phyloP scores from a whole-genome alignment of 92 coral and sea anemone species.

The Metridium senile region DNA sequence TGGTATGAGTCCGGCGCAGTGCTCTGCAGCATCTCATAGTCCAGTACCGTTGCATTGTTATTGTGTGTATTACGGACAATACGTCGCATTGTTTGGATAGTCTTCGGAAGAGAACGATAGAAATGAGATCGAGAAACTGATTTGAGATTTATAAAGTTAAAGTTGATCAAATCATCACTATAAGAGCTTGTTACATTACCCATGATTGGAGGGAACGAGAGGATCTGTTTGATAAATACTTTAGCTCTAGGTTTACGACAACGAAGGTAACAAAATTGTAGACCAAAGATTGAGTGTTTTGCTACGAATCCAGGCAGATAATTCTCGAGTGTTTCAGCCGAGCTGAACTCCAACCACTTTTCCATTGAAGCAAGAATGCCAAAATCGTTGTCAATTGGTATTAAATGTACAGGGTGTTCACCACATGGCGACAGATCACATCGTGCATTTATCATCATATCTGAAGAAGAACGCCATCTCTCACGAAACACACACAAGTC shows the following conservation, averaged over 20 bases:
- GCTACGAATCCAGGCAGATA: slow-evolving; percentile 49
- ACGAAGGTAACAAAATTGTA: slow-evolving; percentile 63
- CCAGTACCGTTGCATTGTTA: slow-evolving; percentile 51
- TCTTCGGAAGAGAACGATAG: slow-evolving; percentile 73
- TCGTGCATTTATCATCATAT: background rate
- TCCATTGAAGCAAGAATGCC: slow-evolving; percentile 53
- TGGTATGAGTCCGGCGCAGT: slow-evolving; percentile 65
- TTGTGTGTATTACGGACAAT: slow-evolving; percentile 29
- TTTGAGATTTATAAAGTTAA: slow-evolving; percentile 73
- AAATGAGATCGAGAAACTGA: slow-evolving; percentile 85
- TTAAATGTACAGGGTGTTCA: slow-evolving; percentile 50
- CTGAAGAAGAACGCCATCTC: slow-evolving; percentile 16
- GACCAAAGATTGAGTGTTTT: slow-evolving; percentile 20
- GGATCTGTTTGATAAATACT: slow-evolving; percentile 60
- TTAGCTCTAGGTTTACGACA: slow-evolving; percentile 44
- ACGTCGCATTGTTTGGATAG: slow-evolving; percentile 53
- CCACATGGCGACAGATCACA: slow-evolving; percentile 62
- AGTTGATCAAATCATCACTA: slow-evolving; percentile 33
- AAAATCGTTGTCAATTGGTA: slow-evolving; percentile 41
- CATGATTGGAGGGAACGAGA: slow-evolving; percentile 53
- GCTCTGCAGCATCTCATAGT: slow-evolving; percentile 77
- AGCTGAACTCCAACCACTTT: slow-evolving; percentile 58
- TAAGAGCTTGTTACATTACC: background rate
- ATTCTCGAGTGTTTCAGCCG: slow-evolving; percentile 43
- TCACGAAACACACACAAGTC: slow-evolving; percentile 46